phyloP scores from a whole-genome alignment of 2,888 invertebrate species.

The Antitype chi region DNA sequence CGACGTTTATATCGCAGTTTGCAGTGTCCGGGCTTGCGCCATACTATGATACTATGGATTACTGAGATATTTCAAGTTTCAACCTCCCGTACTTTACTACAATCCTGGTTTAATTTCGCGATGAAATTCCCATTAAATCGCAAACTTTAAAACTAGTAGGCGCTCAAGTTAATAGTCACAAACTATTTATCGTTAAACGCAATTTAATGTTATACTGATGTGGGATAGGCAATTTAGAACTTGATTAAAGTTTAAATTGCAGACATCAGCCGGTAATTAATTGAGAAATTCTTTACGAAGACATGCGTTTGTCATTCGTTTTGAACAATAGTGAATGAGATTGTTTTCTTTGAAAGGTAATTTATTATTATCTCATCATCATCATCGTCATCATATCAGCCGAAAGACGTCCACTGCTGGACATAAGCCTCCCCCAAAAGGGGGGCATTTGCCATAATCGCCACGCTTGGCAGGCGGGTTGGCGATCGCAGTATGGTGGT shows the following conservation, averaged over 20 bases:
- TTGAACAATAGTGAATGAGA: constrained; percentile 17
- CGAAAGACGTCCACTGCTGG: too few species aligned
- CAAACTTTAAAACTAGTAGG: constrained; percentile 45
- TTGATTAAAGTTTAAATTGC: constrained; percentile 65
- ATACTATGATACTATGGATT: constrained; percentile 39
- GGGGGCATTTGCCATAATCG: too few species aligned
- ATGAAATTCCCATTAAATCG: constrained; percentile 51
- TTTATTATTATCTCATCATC: not conserved
- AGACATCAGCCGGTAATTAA: constrained; percentile 57
- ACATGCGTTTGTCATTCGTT: constrained; percentile 18
- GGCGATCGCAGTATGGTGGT: too few species aligned
- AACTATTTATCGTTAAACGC: constrained; percentile 61
- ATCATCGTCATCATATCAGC: too few species aligned
- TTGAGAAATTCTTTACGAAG: constrained; percentile 40
- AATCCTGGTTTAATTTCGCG: constrained; percentile 50
- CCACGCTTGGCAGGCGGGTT: too few species aligned
- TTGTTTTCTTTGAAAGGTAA: constrained; percentile 19
- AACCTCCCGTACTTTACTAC: constrained; percentile 34
- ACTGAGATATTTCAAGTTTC: constrained; percentile 42
- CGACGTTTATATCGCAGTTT: constrained; percentile 62
- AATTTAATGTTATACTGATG: constrained; percentile 55
- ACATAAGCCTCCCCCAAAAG: too few species aligned
- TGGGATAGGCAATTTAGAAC: constrained; percentile 60
- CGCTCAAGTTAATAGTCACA: constrained; percentile 52
- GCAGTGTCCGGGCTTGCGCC: constrained; percentile 46